Base-by-base conservation (phyloP, 2,888 invertebrate species). In the Drosophila neutralis region DNA sequence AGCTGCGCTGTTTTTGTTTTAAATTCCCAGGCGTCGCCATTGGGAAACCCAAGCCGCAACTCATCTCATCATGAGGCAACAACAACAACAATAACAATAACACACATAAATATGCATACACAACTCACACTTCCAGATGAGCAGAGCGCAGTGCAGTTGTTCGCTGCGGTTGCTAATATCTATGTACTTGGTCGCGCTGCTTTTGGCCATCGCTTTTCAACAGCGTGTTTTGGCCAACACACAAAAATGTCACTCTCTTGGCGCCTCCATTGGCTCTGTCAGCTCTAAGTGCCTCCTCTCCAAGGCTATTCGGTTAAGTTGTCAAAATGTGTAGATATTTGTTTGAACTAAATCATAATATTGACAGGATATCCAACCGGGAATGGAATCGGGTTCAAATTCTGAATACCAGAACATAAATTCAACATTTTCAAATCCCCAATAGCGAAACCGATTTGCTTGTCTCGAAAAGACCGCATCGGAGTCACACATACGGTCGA, bases 1-100 rank as follows among this genome's bases (percentile, higher is more conserved):
- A 77, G 78, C 78, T 69, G 69, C 66, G 69, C 63, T 60, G 66
- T 38, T 58, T 53, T 48, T 53, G 40, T 58, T 62, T 69, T 69
- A 18, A 58, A 67, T 76, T 77, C 60, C 57, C 75, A 69, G 69
- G 48, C 68, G 68, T 52, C 31, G 68, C 33, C 53, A 67, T 76
- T 76, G 70, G 45, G 49, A 76, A 62, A 62, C 54, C 49, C 42
- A 33, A 56, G 68, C 29, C 51, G 69, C 56, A 76, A 54, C 71
- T 66, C 72, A 71, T 71, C 66, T 67, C 38, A 33, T 67, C 42
- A n/a, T 63, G 76, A n/a, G 54, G 36, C 56, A 71, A 68, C 49
- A 53, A 10, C 51, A 69, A 68, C 38, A 52, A 52, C 33, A 52
- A 27, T 33, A 40, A 35, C 4, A 27, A 21, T 21, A 21, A 21